Base-by-base conservation (phyloP, 2,797 vertebrate genomes). In the Oceanodroma leucorhoa region DNA sequence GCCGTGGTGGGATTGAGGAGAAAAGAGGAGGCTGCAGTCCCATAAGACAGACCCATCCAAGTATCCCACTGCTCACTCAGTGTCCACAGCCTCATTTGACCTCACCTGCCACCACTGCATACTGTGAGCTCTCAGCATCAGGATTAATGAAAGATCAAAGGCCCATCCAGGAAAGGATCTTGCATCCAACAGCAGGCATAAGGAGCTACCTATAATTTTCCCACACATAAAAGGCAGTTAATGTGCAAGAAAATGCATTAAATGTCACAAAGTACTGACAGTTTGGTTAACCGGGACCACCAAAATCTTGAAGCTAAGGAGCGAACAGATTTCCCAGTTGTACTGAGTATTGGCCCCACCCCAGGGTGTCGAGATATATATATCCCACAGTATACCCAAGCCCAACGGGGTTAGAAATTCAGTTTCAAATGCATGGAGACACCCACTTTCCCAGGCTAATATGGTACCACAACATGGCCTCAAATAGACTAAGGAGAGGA, bases 191-290 rank as follows among this genome's bases (percentile, higher is more conserved):
- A 75, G n/a, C 46, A 66, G 55, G 8, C 17, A 41, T 34, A 65
- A 50, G 50, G 43, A 77, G 16, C 26, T 89, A 66, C 48, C 45
- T 64, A 10, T 87, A 72, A 60, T 93, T 89, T 84, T 51, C 30
- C 38, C 29, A 64, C 23, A 10, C 26, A 18, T 50, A n/a, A 76
- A 86, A 79, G 13, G 18, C 0, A 2, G 1, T 70, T 94, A 89
- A 84, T 30, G 2, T 57, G 53, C 21, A 87, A 88, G 79, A 89
- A 95, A 92, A 87, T 46, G 26, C 38, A 57, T 69, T 69, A 72
- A 57, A 83, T 62, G 9, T 57, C 61, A 57, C 26, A 41, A 69
- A 90, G 13, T 19, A 62, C 40, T 70, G 66, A 48, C 27, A 79
- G 11, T n/a, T 62, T 84, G 5, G 18, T 61, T 91, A 61, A 58